Percentiles rank a stretch among this genome's conserved stretches.
Conservation (phyloP, 2,888 invertebrate species). For the Teleiodes luculella region DNA sequence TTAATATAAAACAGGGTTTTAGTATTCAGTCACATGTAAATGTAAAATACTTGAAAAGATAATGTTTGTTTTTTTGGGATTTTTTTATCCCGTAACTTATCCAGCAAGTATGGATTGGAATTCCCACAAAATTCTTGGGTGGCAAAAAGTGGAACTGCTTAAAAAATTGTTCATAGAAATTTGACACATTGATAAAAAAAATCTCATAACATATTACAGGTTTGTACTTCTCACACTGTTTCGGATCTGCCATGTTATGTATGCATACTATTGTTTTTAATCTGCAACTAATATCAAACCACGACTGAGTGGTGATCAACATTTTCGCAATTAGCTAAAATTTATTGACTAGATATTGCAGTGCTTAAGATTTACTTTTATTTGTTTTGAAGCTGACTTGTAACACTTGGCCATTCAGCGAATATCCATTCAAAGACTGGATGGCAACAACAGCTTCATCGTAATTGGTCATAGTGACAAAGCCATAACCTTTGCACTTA, state of each 20-base stretch:
- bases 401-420: conserved; percentile 95
- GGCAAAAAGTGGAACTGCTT: too few relatives aligned
- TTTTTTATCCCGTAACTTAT: too few relatives aligned
- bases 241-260: conserved; percentile 56
- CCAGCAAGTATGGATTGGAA: too few relatives aligned
- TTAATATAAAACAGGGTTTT: too few relatives aligned
- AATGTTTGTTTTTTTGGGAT: too few relatives aligned
- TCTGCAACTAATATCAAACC: conserved; percentile 57
- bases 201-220: not conserved
- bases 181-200: not conserved
- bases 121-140: too few relatives aligned
- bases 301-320: conserved; percentile 75
- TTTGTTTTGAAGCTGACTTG: conserved; percentile 99
- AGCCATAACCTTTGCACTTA: conserved; percentile 99
- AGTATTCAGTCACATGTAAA: too few relatives aligned
- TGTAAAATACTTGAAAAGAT: too few relatives aligned
- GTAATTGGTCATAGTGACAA: conserved; percentile 99
- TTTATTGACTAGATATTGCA: conserved; percentile 74
- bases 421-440: conserved; percentile 97
- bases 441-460: conserved; percentile 98
- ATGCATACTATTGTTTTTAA: conserved; percentile 34
- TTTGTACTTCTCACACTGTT: conserved; percentile 60
- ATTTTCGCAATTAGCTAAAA: conserved; percentile 76
- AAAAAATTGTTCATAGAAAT: too few relatives aligned
- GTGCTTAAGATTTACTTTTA: conserved; percentile 85